phyloP scores from a whole-genome alignment of 2,797 vertebrate species.

The Manis crassicaudata region DNA sequence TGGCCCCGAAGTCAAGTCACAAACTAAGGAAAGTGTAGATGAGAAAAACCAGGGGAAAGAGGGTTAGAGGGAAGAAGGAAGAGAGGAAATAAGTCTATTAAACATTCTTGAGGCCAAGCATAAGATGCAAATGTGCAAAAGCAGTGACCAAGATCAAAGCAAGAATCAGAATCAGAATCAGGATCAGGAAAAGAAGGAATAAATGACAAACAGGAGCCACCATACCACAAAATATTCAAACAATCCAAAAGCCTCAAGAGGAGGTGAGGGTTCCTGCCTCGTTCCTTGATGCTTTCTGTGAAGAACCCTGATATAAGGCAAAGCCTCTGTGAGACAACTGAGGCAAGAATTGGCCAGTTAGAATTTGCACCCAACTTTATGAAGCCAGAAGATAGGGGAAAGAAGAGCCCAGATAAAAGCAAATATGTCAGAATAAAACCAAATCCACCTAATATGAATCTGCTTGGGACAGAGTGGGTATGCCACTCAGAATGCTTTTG shows the following conservation, averaged over 20 bases:
- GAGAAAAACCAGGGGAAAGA: neutral
- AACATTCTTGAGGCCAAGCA: neutral
- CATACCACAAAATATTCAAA: slow-evolving; percentile 13
- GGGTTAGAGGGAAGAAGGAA: neutral
- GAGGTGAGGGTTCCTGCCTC: neutral
- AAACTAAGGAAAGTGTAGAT: neutral
- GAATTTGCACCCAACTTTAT: neutral
- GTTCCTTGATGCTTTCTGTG: neutral
- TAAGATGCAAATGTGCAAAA: slow-evolving; percentile 29
- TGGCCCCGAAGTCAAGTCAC: neutral
- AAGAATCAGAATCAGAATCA: slow-evolving; percentile 27
- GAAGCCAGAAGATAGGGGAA: slow-evolving; percentile 31
- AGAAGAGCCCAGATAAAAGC: neutral
- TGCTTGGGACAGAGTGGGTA: slow-evolving; percentile 6
- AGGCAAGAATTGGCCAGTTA: neutral
- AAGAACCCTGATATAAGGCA: neutral
- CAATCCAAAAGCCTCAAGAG: neutral
- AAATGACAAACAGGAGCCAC: neutral
- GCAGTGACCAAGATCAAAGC: slow-evolving; percentile 25
- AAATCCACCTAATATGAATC: slow-evolving; percentile 17
- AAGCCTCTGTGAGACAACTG: neutral
- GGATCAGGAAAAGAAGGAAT: neutral
- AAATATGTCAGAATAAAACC: slow-evolving; percentile 45
- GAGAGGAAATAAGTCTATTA: slow-evolving; percentile 10
- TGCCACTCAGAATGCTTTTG: slow-evolving; percentile 23